Percentiles rank a stretch among this genome's conserved stretches.
phyloP scores from a whole-genome alignment of 2,888 invertebrate genomes.

The Allolobophora icterica region DNA sequence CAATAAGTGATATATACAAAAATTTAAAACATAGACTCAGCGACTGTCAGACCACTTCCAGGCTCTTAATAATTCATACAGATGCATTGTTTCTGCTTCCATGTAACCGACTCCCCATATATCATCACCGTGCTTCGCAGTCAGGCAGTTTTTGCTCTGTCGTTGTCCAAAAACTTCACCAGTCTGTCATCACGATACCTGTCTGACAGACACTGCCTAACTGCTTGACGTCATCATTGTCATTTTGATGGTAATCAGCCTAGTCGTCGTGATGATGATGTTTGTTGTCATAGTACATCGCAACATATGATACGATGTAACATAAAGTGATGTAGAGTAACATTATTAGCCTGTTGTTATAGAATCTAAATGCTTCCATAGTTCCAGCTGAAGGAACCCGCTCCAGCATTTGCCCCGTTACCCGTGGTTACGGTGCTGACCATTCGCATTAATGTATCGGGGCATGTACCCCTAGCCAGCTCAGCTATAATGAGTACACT shows the following conservation, averaged over 20 bases:
- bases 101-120: not conserved
- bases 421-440: too few relatives aligned
- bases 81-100: not conserved
- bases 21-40: not conserved
- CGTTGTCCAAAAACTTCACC: not conserved
- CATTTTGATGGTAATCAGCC: not conserved
- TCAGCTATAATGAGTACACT: too few relatives aligned
- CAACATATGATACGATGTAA: not conserved
- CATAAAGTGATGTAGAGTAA: not conserved
- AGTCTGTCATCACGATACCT: not conserved
- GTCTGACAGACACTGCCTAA: not conserved
- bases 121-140: not conserved
- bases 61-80: not conserved
- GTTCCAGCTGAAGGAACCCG: too few relatives aligned
- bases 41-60: not conserved
- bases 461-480: too few relatives aligned
- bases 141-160: not conserved
- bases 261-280: not conserved
- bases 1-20: not conserved
- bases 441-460: too few relatives aligned
- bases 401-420: too few relatives aligned
- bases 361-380: too few relatives aligned
- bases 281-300: not conserved
- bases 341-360: too few relatives aligned
- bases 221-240: not conserved